phyloP scores from a whole-genome alignment of 64 coral and sea anemone species.

The Dendrophyllia cribrosa region DNA sequence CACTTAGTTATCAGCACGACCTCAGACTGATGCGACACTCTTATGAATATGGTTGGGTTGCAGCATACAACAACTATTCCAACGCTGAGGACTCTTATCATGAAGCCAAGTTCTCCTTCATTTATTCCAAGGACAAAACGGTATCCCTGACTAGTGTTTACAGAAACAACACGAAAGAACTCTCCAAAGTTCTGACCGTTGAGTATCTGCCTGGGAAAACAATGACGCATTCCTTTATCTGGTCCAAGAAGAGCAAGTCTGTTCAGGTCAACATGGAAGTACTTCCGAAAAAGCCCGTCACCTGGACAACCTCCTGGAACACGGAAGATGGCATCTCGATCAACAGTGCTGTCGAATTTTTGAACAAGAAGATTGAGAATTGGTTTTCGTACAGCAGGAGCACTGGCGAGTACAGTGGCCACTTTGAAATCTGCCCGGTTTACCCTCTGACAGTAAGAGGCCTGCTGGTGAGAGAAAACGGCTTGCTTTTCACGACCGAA shows the following conservation, averaged over 20 bases:
- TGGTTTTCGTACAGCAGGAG: conserved; percentile 56
- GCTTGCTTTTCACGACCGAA: conserved; percentile 47
- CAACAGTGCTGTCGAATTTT: background rate
- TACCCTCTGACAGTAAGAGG: conserved; percentile 73
- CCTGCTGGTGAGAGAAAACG: conserved; percentile 49
- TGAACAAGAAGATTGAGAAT: conserved; percentile 72
- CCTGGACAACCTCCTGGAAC: conserved; percentile 67
- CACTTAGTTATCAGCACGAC: conserved; percentile 51
- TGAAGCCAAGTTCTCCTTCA: conserved; percentile 53
- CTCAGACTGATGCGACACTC: conserved; percentile 50
- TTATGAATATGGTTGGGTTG: conserved; percentile 78
- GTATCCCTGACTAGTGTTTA: conserved; percentile 68
- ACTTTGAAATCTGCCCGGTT: conserved; percentile 60
- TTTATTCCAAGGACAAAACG: conserved; percentile 65
- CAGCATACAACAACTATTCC: conserved; percentile 68
- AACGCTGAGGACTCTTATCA: conserved; percentile 52
- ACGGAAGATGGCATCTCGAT: conserved; percentile 54
- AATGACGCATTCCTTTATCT: conserved; percentile 64
- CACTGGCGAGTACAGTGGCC: conserved; percentile 61
- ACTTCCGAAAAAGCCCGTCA: conserved; percentile 61
- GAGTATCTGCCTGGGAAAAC: conserved; percentile 87
- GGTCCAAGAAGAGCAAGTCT: conserved; percentile 75
- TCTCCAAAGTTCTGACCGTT: conserved; percentile 55
- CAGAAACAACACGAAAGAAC: conserved; percentile 52
- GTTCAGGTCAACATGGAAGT: conserved; percentile 52